These are phyloP conservation scores for Andrena haemorrhoa DNA, from an alignment of 2,888 invertebrate genomes.

Conservation along the genomic window DNA sequence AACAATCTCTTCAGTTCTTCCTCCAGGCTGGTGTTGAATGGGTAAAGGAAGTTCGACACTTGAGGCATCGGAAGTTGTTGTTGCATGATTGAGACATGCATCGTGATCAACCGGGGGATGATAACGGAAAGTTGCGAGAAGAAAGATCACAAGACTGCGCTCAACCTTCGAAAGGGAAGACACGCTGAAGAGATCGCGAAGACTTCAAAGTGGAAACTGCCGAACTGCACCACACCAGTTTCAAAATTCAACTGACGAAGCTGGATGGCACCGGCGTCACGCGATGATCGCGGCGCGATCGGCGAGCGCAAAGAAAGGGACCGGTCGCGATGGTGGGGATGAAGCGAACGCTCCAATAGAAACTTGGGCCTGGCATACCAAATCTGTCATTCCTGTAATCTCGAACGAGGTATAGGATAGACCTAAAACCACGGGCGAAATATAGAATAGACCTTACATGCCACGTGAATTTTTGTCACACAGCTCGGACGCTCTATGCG, in stretches of 20 bases:
- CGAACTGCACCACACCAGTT: constrained; percentile 16
- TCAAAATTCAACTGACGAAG: constrained; percentile 55
- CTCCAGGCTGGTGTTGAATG: constrained; percentile 79
- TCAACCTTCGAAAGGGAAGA: background rate
- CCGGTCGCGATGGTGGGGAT: constrained; percentile 55
- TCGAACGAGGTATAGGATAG: too few relatives aligned
- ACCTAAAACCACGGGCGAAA: too few relatives aligned
- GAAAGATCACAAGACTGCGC: background rate
- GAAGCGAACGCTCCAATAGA: background rate
- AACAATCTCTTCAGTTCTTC: constrained; percentile 80
- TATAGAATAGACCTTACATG: too few relatives aligned
- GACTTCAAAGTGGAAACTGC: background rate
- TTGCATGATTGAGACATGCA: constrained; percentile 48
- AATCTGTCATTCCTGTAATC: background rate
- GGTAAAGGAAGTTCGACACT: constrained; percentile 74
- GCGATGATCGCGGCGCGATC: background rate
- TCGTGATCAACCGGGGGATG: background rate
- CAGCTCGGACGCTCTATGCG: too few relatives aligned
- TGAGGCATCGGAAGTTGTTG: constrained; percentile 66
- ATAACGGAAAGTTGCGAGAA: background rate
- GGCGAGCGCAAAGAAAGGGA: constrained; percentile 47
- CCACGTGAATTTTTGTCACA: too few relatives aligned
- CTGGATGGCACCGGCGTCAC: constrained; percentile 45
- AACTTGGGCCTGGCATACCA: constrained; percentile 30
- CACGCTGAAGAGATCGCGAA: background rate